Base-by-base conservation (phyloP, 2,113 vertebrate species). In the Corydoras sp. region DNA sequence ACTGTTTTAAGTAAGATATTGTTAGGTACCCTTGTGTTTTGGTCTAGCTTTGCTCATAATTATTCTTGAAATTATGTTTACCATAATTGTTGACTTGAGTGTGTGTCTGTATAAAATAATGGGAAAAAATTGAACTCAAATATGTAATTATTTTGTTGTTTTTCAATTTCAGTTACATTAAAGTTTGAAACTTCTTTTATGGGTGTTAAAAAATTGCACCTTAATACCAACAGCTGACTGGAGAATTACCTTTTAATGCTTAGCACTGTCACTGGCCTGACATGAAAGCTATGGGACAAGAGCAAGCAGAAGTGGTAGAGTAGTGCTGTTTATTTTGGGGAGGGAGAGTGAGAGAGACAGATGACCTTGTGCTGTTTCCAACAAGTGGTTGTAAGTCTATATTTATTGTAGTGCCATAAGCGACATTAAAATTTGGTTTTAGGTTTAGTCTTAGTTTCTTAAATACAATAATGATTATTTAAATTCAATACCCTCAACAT, bases 261-360 rank as follows among this genome's bases (percentile, higher is more conserved):
- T 56, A 63, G 66, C 84, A 79, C 82, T 86, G 85, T 86, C 85
- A 84, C 80, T 86, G 88, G 86, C 83, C 69, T 82, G 54, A 77
- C 84, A 87, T 86, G 81, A 89, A 86, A 86, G 85, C 82, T 84
- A 81, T 87, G 83, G 80, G 81, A 82, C 76, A 77, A 77, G 80
- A 80, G 73, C 54, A 50, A 62, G 60, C 10, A 68, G 73, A 48
- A 72, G 80, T 82, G 79, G 80, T 69, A 81, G 77, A 58, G 54
- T 69, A 59, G 76, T 76, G 58, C 83, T 88, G 85, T 87, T 90
- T 86, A 90, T 90, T 90, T 91, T 89, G 35, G 83, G 86, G 84
- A 78, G 81, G 56, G 63, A 72, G 64, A 62, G 55, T 62, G 49
- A 76, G 65, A 72, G 78, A 72, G 58, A 67, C 71, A 60, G 51